Evolutionary conservation across 92 coral and sea anemone genomes (phyloP), one percentile per base, ranked within the genome.

Genomic region (Anthopleura xanthogrammica): DNA sequence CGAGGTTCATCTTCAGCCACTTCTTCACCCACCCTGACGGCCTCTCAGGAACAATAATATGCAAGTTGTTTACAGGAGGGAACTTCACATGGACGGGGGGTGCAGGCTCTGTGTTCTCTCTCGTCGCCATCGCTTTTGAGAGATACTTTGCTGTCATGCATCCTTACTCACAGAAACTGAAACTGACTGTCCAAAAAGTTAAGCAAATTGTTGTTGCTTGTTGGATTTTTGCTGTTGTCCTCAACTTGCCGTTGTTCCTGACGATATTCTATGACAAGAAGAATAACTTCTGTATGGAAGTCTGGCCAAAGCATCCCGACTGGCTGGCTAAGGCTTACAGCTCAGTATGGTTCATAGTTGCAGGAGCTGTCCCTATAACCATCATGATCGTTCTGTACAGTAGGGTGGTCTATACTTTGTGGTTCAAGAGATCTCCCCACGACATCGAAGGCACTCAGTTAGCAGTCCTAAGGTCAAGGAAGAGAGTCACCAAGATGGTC

Each of bases 31-130:
- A 46, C 0, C 50, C 50, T 46, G 50, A 46, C 72, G 91, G 91
- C 40, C 52, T 73, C 5, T 43, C 78, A 56, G 91, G 91, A 60
- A 70, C 71, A 7, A 85, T 85, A 43, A 46, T 84, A 16, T 88
- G 91, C 24, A 77, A 77, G 48, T 41, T 75, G n/a, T 11, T 88
- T 4, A 88, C 91, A 3, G 91, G 88, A 12, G 91, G 83, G 52
- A 88, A 84, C 58, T 73, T 86, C 7, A 88, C 88, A 2, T 88
- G 91, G 91, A 82, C 74, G 19, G 91, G 91, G 13, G 88, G 88
- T 19, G 81, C 78, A 19, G 88, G 85, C 10, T 88, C 91, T 23
- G 84, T 83, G 66, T 54, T 88, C 64, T 88, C 82, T 36, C 85
- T 88, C 39, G 85, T 88, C 19, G 91, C 91, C 16, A 88, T 88